Evolutionary conservation across 2,113 vertebrate genomes (phyloP).

Genomic region (Festucalex cinctus): DNA sequence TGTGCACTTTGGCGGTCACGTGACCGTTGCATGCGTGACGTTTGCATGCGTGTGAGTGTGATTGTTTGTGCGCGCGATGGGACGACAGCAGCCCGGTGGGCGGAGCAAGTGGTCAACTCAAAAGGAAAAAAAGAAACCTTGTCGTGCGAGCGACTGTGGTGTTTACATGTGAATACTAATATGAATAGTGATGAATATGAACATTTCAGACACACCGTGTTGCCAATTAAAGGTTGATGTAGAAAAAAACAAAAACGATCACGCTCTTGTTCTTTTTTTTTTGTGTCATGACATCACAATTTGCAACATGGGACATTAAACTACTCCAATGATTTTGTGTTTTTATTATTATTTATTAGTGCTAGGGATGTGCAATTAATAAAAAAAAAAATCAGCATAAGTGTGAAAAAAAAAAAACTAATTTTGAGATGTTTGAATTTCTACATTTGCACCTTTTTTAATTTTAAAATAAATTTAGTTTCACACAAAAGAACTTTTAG

Average conservation of each 20-base stretch:
- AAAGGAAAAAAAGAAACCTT: too few species aligned
- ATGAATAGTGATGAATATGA: constrained; percentile 9
- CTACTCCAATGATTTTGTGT: too few species aligned
- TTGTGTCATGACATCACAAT: background rate
- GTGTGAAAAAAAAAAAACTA: too few species aligned
- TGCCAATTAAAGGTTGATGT: constrained; percentile 19
- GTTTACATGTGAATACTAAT: constrained; percentile 72
- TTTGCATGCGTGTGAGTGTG: background rate
- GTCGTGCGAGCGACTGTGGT: constrained; percentile 59
- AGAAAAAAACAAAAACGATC: background rate
- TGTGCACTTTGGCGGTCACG: background rate
- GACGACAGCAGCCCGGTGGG: background rate
- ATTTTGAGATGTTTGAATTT: too few species aligned
- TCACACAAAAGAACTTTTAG: too few species aligned
- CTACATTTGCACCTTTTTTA: too few species aligned
- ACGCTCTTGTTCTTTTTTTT: background rate
- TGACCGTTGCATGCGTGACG: background rate
- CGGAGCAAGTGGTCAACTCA: too few species aligned
- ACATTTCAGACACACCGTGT: constrained; percentile 14
- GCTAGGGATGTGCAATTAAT: too few species aligned
- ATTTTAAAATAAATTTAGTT: too few species aligned
- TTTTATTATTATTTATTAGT: too few species aligned
- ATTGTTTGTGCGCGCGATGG: background rate
- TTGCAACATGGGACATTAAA: background rate
- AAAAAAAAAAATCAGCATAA: too few species aligned